Evolutionary conservation across 2,113 vertebrate genomes (phyloP).

Genomic region (Australoheros scitulus): DNA sequence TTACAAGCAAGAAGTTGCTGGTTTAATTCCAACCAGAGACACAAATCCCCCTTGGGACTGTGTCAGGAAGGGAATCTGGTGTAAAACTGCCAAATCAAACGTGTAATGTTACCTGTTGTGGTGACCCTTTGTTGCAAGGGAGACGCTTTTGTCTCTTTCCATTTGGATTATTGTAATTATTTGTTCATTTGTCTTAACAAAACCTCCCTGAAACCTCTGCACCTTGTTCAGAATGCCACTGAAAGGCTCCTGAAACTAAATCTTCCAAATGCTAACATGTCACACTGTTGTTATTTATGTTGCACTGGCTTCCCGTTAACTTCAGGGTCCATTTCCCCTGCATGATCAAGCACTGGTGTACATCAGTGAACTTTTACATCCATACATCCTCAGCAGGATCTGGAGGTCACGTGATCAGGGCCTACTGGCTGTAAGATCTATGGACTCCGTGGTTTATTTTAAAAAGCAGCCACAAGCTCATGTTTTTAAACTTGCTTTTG

Average conservation of each 20-base stretch:
- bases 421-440: not conserved
- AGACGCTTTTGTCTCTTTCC: not conserved
- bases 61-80: not conserved
- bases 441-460: not conserved
- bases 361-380: not conserved
- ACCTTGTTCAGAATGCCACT: no score
- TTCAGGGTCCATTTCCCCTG: not conserved
- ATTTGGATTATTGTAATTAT: not conserved
- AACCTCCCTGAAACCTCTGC: not conserved
- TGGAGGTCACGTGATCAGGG: not conserved
- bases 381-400: not conserved
- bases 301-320: not conserved
- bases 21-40: no score
- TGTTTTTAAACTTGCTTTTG: not conserved
- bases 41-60: not conserved
- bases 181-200: not conserved
- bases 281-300: not conserved
- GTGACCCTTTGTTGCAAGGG: no score
- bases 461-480: accelerated
- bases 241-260: not conserved
- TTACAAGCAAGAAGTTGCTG: no score
- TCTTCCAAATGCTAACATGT: not conserved
- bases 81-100: no score
- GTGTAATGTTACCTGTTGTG: no score
- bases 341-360: not conserved